Conservation (phyloP, 2,797 vertebrate genomes). For the Aratinga solstitialis region DNA sequence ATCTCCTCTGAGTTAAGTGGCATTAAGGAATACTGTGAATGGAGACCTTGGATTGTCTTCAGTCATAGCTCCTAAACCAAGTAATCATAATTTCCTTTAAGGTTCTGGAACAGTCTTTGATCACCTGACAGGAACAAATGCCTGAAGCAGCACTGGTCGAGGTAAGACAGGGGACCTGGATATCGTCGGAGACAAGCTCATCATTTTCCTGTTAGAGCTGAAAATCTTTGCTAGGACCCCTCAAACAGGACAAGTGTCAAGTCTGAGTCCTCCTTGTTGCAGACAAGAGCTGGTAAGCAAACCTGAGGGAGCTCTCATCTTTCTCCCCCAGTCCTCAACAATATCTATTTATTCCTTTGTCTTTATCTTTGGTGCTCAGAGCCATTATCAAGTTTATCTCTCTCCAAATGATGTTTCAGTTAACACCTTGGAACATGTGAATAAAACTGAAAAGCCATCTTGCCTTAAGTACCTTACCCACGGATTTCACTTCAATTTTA, state of each 20-base stretch:
- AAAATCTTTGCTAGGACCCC: not conserved
- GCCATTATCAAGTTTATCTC: not conserved
- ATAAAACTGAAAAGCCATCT: not conserved
- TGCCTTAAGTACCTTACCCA: not conserved
- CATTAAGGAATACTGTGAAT: not conserved
- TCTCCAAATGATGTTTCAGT: not conserved
- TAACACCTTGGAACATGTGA: not conserved
- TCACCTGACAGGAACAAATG: rapidly evolving
- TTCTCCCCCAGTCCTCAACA: not conserved
- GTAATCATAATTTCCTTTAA: not conserved
- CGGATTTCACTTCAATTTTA: not conserved
- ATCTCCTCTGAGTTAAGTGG: constrained; percentile 6
- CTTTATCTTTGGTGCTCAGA: not conserved
- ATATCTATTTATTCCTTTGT: not conserved
- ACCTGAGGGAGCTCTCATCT: not conserved
- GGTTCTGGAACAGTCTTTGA: not conserved
- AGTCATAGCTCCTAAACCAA: not conserved
- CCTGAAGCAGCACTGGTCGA: not conserved
- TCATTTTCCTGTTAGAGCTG: not conserved
- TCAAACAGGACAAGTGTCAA: not conserved
- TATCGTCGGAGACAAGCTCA: not conserved
- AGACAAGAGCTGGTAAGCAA: not conserved
- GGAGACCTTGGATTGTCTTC: not conserved
- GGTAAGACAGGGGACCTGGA: not conserved
- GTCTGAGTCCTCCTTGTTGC: not conserved